Base-by-base conservation (phyloP, 2,888 invertebrate species). In the Melipona bicolor region DNA sequence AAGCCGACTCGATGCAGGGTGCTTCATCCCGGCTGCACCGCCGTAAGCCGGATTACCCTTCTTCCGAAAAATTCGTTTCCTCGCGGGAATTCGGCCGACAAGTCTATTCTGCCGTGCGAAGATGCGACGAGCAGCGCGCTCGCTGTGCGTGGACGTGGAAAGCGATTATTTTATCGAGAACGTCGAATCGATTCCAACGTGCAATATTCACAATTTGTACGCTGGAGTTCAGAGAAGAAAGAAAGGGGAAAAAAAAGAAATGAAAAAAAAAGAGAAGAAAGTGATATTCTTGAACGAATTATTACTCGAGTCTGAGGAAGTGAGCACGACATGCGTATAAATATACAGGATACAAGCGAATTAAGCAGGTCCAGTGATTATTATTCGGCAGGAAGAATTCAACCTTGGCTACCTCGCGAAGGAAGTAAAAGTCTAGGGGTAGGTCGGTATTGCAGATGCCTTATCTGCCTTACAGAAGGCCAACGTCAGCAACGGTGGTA, bases 1-100 rank as follows among this genome's bases (percentile, higher is more conserved):
- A 79, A 81, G 78, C 80, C 85, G 70, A 81, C 86, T 82, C 87
- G 89, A 85, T 87, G 85, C 91, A 88, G 84, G 85, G 84, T 91
- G 85, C 89, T 89, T 88, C 85, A 90, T 90, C 88, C 77, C 77
- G 85, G 79, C 77, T 86, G 73, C 74, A 80, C 86, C 83, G 75
- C 68, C 80, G 65, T 81, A 83, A 88, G 87, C 69, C 74, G 81
- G 77, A 82, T 88, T 89, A 88, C 77, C 83, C 78, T 86, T 83
- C 84, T 88, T 85, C 71, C 76, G 68, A 89, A 89, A 79, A 89
- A 88, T 77, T 78, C 79, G 74, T 69, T 87, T 74, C 74, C 86
- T 81, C 77, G 75, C 72, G 77, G 77, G 65, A 65, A 65, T 61
- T 73, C 69, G 73, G 78, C 64, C 67, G 73, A 43, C 74, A 6